Conservation (phyloP, 2,113 vertebrate species). For the Chunga burmeisteri region DNA sequence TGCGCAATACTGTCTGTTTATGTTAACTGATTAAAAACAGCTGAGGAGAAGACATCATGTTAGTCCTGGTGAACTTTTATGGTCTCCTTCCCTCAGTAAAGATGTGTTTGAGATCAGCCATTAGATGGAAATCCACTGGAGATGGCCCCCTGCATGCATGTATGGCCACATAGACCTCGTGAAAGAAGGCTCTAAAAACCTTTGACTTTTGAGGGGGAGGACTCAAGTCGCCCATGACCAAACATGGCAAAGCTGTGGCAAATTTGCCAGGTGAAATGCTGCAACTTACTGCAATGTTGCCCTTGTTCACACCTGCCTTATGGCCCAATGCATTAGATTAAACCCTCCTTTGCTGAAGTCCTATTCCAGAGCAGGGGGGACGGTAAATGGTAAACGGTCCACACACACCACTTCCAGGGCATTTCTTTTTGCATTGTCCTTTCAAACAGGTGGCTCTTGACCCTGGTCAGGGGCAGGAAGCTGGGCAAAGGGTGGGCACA, state of each 20-base stretch:
- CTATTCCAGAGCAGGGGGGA: background rate
- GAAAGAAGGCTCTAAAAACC: background rate
- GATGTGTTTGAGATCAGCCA: background rate
- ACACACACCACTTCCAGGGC: fast-evolving
- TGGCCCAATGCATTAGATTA: background rate
- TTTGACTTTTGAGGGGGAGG: background rate
- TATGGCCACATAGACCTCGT: background rate
- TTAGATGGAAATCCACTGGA: background rate
- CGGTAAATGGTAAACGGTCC: background rate
- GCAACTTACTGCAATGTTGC: background rate
- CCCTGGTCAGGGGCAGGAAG: fast-evolving
- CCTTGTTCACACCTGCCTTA: background rate
- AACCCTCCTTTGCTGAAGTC: background rate
- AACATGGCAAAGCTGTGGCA: background rate
- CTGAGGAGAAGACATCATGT: background rate
- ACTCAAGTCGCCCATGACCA: background rate
- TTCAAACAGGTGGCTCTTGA: background rate
- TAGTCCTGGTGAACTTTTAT: background rate
- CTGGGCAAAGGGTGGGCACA: background rate
- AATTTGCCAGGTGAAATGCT: background rate
- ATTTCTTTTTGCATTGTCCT: background rate
- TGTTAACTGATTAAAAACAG: background rate
- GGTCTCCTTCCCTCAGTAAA: background rate
- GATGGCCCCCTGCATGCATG: fast-evolving
- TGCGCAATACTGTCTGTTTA: background rate